Conservation (phyloP, 2,797 vertebrate genomes). For the Discoglossus pictus region DNA sequence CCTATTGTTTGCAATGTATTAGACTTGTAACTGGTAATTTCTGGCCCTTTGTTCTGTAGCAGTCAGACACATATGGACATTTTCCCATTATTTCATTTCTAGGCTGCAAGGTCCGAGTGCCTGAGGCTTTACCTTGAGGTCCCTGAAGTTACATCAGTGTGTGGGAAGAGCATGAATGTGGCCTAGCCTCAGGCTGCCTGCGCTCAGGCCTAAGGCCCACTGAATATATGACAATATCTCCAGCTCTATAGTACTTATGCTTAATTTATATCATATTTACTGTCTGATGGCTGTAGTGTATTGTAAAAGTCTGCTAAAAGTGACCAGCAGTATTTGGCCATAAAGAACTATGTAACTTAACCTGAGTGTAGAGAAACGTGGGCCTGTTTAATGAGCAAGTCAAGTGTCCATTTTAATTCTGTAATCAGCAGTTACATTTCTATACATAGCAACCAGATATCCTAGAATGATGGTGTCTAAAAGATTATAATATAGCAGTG, state of each 20-base stretch:
- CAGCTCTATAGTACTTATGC: conserved; percentile 29
- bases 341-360: too few species aligned
- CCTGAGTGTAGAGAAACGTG: too few species aligned
- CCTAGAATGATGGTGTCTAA: too few species aligned
- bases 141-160: conserved; percentile 15
- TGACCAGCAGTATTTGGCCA: background rate
- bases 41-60: conserved; percentile 1
- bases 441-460: too few species aligned
- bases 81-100: background rate
- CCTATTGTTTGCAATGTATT: too few species aligned
- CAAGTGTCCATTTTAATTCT: too few species aligned
- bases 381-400: too few species aligned
- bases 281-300: conserved; percentile 13
- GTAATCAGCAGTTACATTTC: background rate
- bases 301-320: conserved; percentile 17
- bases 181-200: conserved; percentile 24
- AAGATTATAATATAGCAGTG: too few species aligned
- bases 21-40: too few species aligned
- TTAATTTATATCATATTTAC: conserved; percentile 36
- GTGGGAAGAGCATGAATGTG: conserved; percentile 14
- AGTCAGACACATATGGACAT: conserved; percentile 1
- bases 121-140: background rate
- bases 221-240: conserved; percentile 3
- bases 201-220: conserved; percentile 30
- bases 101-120: conserved; percentile 3